These are phyloP conservation scores for Ictalurus punctatus DNA, from an alignment of 2,113 vertebrate species.

Conservation along the genomic window DNA sequence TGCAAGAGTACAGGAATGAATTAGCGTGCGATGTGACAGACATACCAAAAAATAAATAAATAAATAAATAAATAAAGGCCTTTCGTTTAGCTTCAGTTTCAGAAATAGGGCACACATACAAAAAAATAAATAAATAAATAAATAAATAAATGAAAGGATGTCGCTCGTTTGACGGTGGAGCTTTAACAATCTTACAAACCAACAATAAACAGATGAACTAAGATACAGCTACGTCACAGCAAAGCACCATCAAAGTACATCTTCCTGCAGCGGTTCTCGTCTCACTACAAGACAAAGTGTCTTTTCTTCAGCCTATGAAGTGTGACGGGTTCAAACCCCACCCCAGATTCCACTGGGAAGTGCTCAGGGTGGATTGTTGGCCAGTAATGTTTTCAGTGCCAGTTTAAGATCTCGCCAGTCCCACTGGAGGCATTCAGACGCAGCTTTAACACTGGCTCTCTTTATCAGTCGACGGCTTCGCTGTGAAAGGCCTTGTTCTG, in stretches of 20 bases:
- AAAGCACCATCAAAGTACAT: not conserved
- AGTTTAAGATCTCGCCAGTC: conserved; percentile 35
- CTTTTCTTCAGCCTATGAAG: not conserved
- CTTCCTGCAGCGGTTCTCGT: not conserved
- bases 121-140: no score
- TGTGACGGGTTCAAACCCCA: not conserved
- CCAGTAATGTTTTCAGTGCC: not conserved
- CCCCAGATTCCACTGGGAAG: not conserved
- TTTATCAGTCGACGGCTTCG: conserved; percentile 29
- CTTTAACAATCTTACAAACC: not conserved
- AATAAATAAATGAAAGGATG: not conserved
- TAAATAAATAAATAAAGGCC: no score
- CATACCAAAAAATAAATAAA: not conserved
- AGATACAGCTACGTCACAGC: not conserved
- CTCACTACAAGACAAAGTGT: not conserved
- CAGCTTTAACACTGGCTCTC: conserved; percentile 40
- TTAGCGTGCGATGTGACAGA: not conserved
- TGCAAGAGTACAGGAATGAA: conserved; percentile 6
- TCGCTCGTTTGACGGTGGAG: not conserved
- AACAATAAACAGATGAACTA: not conserved
- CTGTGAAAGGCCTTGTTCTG: conserved; percentile 47
- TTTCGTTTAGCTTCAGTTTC: not conserved
- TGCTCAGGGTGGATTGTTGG: conserved; percentile 15
- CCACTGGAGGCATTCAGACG: conserved; percentile 21
- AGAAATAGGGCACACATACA: not conserved